Percentiles rank a stretch among this genome's conserved stretches.
phyloP scores from a whole-genome alignment of 2,888 invertebrate genomes.

The Macrostomum cliftonense region DNA sequence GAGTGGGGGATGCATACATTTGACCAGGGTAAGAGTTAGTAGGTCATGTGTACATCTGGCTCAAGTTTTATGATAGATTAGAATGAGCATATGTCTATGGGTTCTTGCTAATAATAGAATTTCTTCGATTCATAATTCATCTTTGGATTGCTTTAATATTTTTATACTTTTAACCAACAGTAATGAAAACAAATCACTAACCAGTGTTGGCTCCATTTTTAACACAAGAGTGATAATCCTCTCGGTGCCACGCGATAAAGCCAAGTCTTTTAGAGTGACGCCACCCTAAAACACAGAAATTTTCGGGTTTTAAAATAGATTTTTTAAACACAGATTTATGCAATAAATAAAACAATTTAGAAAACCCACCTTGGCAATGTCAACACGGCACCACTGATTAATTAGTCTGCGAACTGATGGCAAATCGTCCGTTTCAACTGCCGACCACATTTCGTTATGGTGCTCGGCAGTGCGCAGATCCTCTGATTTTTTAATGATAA shows the following conservation, averaged over 20 bases:
- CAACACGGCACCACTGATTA: constrained; percentile 27
- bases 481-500: too few species aligned
- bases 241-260: constrained; percentile 23
- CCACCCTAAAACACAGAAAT: constrained; percentile 17
- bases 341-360: not conserved
- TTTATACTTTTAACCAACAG: too few species aligned
- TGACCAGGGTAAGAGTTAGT: too few species aligned
- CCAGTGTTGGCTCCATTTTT: constrained; percentile 25
- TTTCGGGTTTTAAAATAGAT: constrained; percentile 7
- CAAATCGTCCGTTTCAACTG: constrained; percentile 23
- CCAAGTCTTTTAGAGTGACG: constrained; percentile 19
- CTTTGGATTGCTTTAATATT: too few species aligned
- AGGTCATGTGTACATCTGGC: not conserved
- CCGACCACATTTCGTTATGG: constrained; percentile 18
- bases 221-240: constrained; percentile 23
- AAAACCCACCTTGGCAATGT: constrained; percentile 19
- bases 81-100: too few species aligned
- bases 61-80: too few species aligned
- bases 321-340: too few species aligned
- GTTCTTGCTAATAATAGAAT: too few species aligned
- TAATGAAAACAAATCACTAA: constrained; percentile 13
- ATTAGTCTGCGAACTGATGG: constrained; percentile 22
- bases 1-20: too few species aligned
- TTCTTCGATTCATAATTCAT: too few species aligned
- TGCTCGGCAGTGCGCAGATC: too few species aligned